Evolutionary conservation across 2,888 invertebrate genomes (phyloP), one percentile per base, ranked within the genome.

Genomic region (Lypha dubia): DNA sequence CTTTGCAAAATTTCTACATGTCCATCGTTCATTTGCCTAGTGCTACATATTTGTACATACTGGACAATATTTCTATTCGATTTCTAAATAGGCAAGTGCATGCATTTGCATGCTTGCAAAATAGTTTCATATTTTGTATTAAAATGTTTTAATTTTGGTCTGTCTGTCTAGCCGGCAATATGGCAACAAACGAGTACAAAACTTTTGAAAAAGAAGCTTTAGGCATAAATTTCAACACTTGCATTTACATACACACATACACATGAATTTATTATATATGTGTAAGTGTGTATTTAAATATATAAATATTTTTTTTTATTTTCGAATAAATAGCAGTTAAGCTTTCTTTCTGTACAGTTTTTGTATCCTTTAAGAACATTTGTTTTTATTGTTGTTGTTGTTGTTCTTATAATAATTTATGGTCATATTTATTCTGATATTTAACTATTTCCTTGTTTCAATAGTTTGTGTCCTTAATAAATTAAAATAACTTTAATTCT

Each of bases 391-490:
- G n/a, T n/a, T n/a, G n/a, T n/a, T n/a, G n/a, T n/a, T n/a, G n/a
- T n/a, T n/a, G n/a, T n/a, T n/a, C n/a, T 77, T 77, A 44, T 41
- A 62, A 74, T 79, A 68, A 41, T 28, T 81, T 75, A 51, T 77
- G 53, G 24, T 28, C 44, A 53, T 77, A 70, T 71, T 76, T 76
- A 46, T 65, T 65, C 58, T 58, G 17, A 41, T 76, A 76, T 83
- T 77, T 67, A 73, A 60, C 67, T 53, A 67, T 60, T 67, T 82
- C 76, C 76, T 58, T 67, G 76, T 77, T 67, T 41, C 51, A 67
- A 73, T 63, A 60, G 56, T 68, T 77, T 73, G 51, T 68, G 67
- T 73, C 60, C 73, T 68, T 73, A 73, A 83, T 83, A 73, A 73
- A 83, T 83, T 83, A 73, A 32, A 77, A 60, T 60, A 73, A 77